Evolutionary conservation across 2,888 invertebrate species (phyloP).

Genomic region (Sarcophaga variegata): DNA sequence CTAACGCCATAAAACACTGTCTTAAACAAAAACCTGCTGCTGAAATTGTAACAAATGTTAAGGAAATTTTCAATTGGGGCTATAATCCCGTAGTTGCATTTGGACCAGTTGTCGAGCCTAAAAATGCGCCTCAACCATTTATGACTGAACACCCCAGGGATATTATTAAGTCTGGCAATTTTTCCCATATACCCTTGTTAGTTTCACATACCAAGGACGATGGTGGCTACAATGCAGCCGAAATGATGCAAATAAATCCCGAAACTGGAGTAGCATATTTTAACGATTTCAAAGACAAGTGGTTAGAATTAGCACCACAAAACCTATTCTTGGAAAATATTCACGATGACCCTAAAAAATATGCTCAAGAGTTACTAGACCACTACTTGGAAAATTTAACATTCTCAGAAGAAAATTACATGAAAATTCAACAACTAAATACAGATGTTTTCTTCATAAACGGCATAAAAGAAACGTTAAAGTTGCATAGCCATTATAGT

Average conservation of each 20-base stretch:
- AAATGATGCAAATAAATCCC: conserved; percentile 78
- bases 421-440: conserved; percentile 82
- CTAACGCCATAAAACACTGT: conserved; percentile 84
- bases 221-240: conserved; percentile 86
- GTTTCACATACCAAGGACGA: conserved; percentile 86
- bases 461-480: conserved; percentile 84
- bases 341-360: conserved; percentile 16
- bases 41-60: conserved; percentile 83
- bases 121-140: conserved; percentile 82
- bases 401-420: conserved; percentile 82
- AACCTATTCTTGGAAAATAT: conserved; percentile 67
- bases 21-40: conserved; percentile 84
- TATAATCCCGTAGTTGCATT: conserved; percentile 88
- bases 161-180: conserved; percentile 82
- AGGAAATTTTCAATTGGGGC: conserved; percentile 81
- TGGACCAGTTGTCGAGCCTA: conserved; percentile 86
- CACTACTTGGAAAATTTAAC: conserved; percentile 81
- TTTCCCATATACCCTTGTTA: conserved; percentile 86
- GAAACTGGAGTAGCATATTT: conserved; percentile 79
- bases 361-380: conserved; percentile 49
- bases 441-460: conserved; percentile 85
- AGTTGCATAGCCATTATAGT: conserved; percentile 83
- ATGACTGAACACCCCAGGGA: conserved; percentile 86
- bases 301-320: conserved; percentile 81
- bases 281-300: conserved; percentile 81